Base-by-base conservation (phyloP, 2,797 vertebrate genomes). In the Pseudochirops cupreus region DNA sequence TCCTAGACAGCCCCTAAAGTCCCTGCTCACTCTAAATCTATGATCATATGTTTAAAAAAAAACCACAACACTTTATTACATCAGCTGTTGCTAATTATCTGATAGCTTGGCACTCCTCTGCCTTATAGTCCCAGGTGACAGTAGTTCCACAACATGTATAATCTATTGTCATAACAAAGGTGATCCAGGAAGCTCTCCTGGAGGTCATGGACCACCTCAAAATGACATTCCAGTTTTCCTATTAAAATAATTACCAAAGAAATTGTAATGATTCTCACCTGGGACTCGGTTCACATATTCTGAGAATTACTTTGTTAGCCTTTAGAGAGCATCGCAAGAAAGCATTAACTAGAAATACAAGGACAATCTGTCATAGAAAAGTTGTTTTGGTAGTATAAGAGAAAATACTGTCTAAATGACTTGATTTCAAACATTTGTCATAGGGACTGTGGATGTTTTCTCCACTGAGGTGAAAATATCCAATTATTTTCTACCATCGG, bases 401-500 rank as follows among this genome's bases (percentile, higher is more conserved):
- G n/a, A 56, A 95, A 56, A 96, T 56, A 82, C 5, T 82, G 55
- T 6, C 24, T 96, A 94, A 95, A 93, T 58, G 46, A 0, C 67
- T 95, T 97, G 94, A 74, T 97, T 97, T 96, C 67, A 24, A 0
- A 0, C 91, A 56, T 97, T 98, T 98, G 91, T 90, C 56, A 57
- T 0, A 5, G 50, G n/a, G 29, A 46, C 4, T 94, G 9, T 74
- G 95, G 14, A 74, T 91, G 0, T 24, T 91, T 91, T 92, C 31
- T 97, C 12, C 90, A 59, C 50, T 7, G 1, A 5, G 31, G 74
- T 92, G 92, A 11, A 97, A 91, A 95, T 93, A 93, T 95, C 95
- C 96, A 56, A 92, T 97, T 97, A 55, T 97, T 96, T 21, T n/a
- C 33, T 94, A 93, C 90, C 74, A 95, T 90, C 31, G 28, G 87